phyloP scores from a whole-genome alignment of 2,888 invertebrate species.

The Heteromurus nitidus region DNA sequence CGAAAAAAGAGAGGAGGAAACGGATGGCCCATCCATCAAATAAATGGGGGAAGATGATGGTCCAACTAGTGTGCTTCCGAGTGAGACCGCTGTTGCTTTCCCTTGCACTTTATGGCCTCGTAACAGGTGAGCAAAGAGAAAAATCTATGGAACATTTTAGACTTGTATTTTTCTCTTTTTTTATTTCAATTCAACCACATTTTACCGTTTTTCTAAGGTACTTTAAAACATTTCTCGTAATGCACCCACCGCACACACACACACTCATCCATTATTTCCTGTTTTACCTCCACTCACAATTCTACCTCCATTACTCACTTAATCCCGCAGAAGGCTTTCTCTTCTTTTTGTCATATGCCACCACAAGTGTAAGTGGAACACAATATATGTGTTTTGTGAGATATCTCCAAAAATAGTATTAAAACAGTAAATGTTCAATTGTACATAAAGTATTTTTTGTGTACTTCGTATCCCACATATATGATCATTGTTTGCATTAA shows the following conservation, averaged over 20 bases:
- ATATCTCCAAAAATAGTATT: too few species aligned
- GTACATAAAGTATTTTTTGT: neutral
- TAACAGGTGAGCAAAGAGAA: conserved; percentile 59
- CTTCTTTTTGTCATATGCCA: neutral
- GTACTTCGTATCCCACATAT: neutral
- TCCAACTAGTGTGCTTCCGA: conserved; percentile 58
- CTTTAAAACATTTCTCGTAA: too few species aligned
- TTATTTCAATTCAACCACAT: too few species aligned
- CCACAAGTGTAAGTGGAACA: too few species aligned
- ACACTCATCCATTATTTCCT: too few species aligned
- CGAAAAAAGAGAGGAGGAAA: conserved; percentile 30
- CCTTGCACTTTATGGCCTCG: conserved; percentile 58
- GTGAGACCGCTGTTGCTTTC: conserved; percentile 40
- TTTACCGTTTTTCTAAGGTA: too few species aligned
- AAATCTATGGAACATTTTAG: conserved; percentile 6
- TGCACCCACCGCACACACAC: too few species aligned
- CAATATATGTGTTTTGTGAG: too few species aligned
- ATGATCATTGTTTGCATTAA: neutral
- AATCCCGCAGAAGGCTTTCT: neutral
- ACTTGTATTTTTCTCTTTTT: too few species aligned
- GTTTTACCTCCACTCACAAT: too few species aligned
- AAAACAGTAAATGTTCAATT: too few species aligned
- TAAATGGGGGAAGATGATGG: conserved; percentile 68
- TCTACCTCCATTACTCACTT: neutral
- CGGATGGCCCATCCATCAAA: conserved; percentile 68